These are phyloP conservation scores for Ataeniobius toweri DNA, from an alignment of 2,797 vertebrate genomes.

Conservation along the genomic window DNA sequence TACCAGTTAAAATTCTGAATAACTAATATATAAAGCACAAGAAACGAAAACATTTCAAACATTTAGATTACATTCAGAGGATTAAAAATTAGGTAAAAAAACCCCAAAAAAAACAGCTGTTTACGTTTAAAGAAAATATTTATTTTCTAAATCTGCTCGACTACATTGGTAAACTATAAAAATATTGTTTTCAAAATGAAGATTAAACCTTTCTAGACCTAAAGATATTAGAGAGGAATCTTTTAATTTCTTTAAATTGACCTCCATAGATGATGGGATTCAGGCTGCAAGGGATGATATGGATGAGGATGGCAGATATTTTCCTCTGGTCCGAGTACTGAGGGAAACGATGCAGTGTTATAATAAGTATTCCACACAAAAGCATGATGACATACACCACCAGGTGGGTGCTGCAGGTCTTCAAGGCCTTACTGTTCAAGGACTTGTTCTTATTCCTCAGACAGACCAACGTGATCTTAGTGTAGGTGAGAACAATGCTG, in stretches of 20 bases:
- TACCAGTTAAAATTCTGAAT: not conserved
- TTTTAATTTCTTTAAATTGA: constrained; percentile 8
- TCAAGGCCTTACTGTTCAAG: constrained; percentile 66
- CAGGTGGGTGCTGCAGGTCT: constrained; percentile 70
- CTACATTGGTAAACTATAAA: not conserved
- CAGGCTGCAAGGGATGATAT: constrained; percentile 8
- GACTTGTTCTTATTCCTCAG: constrained; percentile 52
- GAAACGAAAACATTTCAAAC: not conserved
- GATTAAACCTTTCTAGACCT: not conserved
- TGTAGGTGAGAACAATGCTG: constrained; percentile 48
- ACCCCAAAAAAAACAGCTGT: not conserved
- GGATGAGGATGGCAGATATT: not conserved
- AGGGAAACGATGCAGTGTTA: constrained; percentile 10
- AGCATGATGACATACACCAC: constrained; percentile 52
- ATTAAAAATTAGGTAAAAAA: not conserved
- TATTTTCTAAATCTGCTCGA: not conserved
- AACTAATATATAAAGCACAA: not conserved
- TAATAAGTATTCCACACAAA: not conserved
- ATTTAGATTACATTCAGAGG: not conserved
- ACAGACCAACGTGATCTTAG: constrained; percentile 48
- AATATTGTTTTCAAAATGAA: not conserved
- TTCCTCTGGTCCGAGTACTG: constrained; percentile 6
- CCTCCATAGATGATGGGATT: constrained; percentile 21
- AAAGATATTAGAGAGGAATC: not conserved
- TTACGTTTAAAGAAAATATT: not conserved